phyloP scores from a whole-genome alignment of 1,140 invertebrate genomes.

The Drosophila lacteicornis region DNA sequence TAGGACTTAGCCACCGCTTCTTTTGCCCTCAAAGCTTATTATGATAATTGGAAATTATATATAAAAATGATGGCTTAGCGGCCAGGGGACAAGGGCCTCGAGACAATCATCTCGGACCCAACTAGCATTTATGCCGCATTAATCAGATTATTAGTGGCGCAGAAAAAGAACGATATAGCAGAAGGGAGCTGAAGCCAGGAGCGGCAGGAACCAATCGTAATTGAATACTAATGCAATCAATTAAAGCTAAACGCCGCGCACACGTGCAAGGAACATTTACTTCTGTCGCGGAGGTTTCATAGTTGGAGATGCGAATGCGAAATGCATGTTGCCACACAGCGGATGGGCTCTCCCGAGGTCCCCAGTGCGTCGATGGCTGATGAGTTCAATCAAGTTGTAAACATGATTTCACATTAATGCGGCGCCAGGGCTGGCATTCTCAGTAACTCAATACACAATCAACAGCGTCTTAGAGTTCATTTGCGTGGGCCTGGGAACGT shows the following conservation, averaged over 20 bases:
- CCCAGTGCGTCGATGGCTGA: slow-evolving; percentile 49
- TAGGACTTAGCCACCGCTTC: slow-evolving; percentile 10
- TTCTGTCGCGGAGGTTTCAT: neutral
- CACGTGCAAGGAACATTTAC: slow-evolving; percentile 44
- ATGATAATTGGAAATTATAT: slow-evolving; percentile 65
- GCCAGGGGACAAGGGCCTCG: slow-evolving; percentile 14
- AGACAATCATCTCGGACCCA: slow-evolving; percentile 27
- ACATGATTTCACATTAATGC: slow-evolving; percentile 78
- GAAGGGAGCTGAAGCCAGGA: neutral
- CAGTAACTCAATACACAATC: slow-evolving; percentile 80
- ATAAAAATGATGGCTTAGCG: slow-evolving; percentile 35
- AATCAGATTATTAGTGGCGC: slow-evolving; percentile 66
- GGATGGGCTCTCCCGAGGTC: neutral
- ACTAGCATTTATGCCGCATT: slow-evolving; percentile 52
- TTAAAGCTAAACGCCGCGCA: slow-evolving; percentile 62
- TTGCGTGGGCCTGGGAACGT: slow-evolving; percentile 39
- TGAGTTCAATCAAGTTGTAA: slow-evolving; percentile 82
- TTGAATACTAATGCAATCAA: slow-evolving; percentile 77
- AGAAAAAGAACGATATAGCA: slow-evolving; percentile 27
- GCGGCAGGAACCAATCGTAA: slow-evolving; percentile 33
- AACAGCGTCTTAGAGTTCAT: slow-evolving; percentile 79
- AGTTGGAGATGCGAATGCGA: slow-evolving; percentile 30
- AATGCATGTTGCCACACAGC: slow-evolving; percentile 28
- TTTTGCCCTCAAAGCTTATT: slow-evolving; percentile 47
- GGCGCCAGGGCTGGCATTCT: slow-evolving; percentile 44